Conservation (phyloP, 1,140 invertebrate species). For the Drosophila nannoptera region DNA sequence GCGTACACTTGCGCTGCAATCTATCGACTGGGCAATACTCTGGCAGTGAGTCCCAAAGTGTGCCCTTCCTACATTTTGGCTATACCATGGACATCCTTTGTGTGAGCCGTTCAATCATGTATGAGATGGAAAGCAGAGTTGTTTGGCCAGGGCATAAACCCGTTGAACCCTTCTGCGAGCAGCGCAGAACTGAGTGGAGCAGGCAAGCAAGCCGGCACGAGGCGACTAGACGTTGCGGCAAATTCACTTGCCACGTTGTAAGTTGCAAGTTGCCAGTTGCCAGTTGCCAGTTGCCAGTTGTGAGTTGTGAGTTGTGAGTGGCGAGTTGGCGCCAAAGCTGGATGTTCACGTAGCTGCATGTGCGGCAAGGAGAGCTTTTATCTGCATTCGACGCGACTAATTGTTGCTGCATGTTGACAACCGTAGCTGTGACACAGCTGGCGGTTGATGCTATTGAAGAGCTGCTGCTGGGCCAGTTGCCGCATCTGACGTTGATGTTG, state of each 20-base stretch:
- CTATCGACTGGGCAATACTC: background rate
- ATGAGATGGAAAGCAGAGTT: background rate
- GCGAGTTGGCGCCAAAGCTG: constrained; percentile 7
- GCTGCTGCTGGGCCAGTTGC: background rate
- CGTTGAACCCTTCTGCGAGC: background rate
- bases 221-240: constrained; percentile 9
- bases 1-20: background rate
- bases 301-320: background rate
- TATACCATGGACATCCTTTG: too few relatives aligned
- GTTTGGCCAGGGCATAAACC: background rate
- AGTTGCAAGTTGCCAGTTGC: constrained; percentile 2
- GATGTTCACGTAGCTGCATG: background rate
- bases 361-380: constrained; percentile 37
- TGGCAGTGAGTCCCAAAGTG: background rate
- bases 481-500: constrained; percentile 8
- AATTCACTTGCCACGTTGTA: constrained; percentile 2
- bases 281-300: constrained; percentile 8
- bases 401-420: constrained; percentile 44
- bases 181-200: too few relatives aligned
- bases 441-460: constrained; percentile 11
- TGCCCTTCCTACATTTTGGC: background rate
- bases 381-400: constrained; percentile 50
- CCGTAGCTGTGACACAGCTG: constrained; percentile 3
- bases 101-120: background rate
- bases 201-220: too few relatives aligned